Evolutionary conservation across 2,797 vertebrate genomes (phyloP), one percentile per base, ranked within the genome.

Genomic region (Crypturellus tataupa): DNA sequence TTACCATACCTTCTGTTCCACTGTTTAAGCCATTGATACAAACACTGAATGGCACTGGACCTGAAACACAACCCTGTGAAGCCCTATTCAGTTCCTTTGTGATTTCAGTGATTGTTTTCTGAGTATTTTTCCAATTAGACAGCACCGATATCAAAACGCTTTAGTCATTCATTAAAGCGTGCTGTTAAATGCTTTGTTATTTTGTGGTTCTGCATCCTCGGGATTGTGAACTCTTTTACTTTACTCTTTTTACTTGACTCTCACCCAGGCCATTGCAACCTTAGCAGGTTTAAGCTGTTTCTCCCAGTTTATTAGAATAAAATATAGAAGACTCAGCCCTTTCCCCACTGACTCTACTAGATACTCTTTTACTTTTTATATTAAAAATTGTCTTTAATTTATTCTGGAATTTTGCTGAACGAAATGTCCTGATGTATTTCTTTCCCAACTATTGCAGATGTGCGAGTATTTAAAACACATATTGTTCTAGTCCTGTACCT

Each of bases 371-470:
- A 67, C 35, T 73, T 90, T 69, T 56, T 81, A 1, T 44, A 68
- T 93, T 60, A 93, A 90, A 94, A 86, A 27, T 42, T 63, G 42
- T 69, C 39, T 94, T 76, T 7, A 20, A 42, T 67, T 89, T 69
- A 76, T 79, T 86, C 53, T 81, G 85, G 68, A 20, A 40, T 96
- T 91, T 91, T 93, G n/a, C 62, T 69, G 90, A 91, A 86, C 73
- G 81, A 77, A 90, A 90, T 91, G 68, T 88, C 47, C 56, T 77
- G 39, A 70, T 91, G 3, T 84, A 53, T 79, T 93, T 84, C 35
- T 91, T 90, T 94, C 56, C 85, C 60, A 84, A 47, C 59, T 76
- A 15, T 56, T 94, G 39, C 94, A 95, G 90, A 84, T 96, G 83
- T 68, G 11, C 7, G 60, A 88, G 65, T 76, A 89, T 72, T 91